A percentile compares a stretch with the other conserved stretches of the same genome.
Conservation (phyloP, 2,797 vertebrate genomes). For the Acanthopagrus latus region DNA sequence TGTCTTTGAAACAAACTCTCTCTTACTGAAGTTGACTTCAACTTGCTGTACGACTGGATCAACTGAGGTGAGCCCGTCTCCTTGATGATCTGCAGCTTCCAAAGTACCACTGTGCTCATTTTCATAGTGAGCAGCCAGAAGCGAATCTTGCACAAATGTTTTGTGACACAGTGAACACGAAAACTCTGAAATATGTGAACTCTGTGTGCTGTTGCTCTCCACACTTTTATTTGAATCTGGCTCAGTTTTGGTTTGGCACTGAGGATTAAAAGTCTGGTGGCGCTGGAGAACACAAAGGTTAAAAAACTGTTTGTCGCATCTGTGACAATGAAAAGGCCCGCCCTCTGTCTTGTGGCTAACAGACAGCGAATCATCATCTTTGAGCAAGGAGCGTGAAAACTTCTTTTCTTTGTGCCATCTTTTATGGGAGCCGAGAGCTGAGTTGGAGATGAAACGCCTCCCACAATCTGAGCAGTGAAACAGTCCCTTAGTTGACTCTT, state of each 20-base stretch:
- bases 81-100: constrained; percentile 32
- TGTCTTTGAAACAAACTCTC: constrained; percentile 8
- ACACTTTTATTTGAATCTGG: constrained; percentile 20
- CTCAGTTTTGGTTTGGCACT: constrained; percentile 54
- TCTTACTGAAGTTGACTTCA: not conserved
- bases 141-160: constrained; percentile 63
- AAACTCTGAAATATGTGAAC: constrained; percentile 23
- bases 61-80: constrained; percentile 1
- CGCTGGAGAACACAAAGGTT: constrained; percentile 80
- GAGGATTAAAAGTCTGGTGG: constrained; percentile 78
- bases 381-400: constrained; percentile 57
- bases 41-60: not conserved
- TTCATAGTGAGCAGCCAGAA: constrained; percentile 64
- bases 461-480: constrained; percentile 85
- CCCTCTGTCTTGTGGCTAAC: constrained; percentile 56
- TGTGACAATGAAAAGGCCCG: constrained; percentile 79
- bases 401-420: constrained; percentile 85
- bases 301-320: constrained; percentile 83
- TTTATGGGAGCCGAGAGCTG: constrained; percentile 84
- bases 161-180: constrained; percentile 63
- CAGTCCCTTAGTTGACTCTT: constrained; percentile 59
- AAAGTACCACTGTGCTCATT: constrained; percentile 49
- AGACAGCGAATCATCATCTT: constrained; percentile 66
- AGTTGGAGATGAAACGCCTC: constrained; percentile 82
- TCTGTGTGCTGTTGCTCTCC: not conserved